Percentiles rank a stretch among this genome's conserved stretches.
These are phyloP conservation scores for Nowickia ferox DNA, from an alignment of 2,888 invertebrate genomes.

Conservation along the genomic window DNA sequence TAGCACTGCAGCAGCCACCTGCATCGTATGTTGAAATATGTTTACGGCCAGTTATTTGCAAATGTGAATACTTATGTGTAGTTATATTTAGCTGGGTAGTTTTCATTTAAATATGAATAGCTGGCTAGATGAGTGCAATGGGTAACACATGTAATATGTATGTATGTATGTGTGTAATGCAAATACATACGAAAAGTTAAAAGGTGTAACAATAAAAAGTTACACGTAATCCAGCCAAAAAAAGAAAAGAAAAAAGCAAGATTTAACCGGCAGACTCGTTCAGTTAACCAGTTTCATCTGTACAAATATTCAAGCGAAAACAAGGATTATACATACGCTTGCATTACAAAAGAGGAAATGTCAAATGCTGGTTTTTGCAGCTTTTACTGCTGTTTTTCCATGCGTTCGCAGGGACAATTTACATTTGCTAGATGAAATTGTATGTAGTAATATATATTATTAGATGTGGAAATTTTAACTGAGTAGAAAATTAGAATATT, in stretches of 20 bases:
- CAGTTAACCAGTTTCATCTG: constrained; percentile 4
- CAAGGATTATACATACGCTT: constrained; percentile 18
- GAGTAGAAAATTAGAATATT: constrained; percentile 62
- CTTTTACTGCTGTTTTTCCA: neutral
- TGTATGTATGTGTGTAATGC: constrained; percentile 59
- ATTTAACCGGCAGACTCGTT: constrained; percentile 36
- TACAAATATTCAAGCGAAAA: constrained; percentile 17
- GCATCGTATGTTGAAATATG: neutral
- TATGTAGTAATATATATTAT: constrained; percentile 16
- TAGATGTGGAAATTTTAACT: constrained; percentile 57
- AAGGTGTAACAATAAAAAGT: constrained; percentile 69
- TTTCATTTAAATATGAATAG: constrained; percentile 53
- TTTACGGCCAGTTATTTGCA: neutral
- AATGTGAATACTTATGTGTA: neutral
- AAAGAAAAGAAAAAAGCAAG: constrained; percentile 25
- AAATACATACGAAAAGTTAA: constrained; percentile 65
- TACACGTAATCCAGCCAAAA: constrained; percentile 33
- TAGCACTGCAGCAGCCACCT: neutral
- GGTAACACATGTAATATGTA: constrained; percentile 64
- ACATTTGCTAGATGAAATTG: constrained; percentile 17
- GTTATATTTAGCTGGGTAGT: neutral
- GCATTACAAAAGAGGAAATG: neutral
- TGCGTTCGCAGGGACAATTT: neutral
- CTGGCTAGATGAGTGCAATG: constrained; percentile 35
- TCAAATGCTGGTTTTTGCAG: constrained; percentile 13